Evolutionary conservation across 2,113 vertebrate genomes (phyloP).

Genomic region (Acrocephalus arundinaceus): DNA sequence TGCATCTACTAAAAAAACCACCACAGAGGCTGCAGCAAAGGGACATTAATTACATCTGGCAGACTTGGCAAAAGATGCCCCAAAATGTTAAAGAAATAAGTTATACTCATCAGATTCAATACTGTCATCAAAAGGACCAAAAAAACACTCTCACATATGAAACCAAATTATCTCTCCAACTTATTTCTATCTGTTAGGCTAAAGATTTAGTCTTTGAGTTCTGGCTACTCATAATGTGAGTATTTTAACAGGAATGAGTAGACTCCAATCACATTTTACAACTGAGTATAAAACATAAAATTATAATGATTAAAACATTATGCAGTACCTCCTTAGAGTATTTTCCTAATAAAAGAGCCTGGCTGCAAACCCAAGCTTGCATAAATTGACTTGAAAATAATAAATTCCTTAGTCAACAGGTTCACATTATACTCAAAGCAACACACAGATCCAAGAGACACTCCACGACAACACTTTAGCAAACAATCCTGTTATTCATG

Average conservation of each 20-base stretch:
- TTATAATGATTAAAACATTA: not conserved
- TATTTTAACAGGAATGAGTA: not conserved
- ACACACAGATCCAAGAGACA: constrained; percentile 32
- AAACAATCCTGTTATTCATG: constrained; percentile 69
- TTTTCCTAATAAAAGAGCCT: constrained; percentile 19
- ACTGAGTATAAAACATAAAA: not conserved
- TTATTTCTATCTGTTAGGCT: not conserved
- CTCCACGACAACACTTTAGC: constrained; percentile 36
- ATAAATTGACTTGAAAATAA: constrained; percentile 30
- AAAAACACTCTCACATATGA: not conserved
- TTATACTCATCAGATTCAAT: not conserved
- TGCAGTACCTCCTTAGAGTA: not conserved
- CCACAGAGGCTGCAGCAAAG: not conserved
- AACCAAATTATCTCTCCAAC: not conserved
- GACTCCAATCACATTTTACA: not conserved
- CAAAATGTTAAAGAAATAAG: not conserved
- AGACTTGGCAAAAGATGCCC: not conserved
- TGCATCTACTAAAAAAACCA: not conserved
- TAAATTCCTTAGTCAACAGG: constrained; percentile 59
- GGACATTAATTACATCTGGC: not conserved
- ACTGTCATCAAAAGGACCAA: not conserved
- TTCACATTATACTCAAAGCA: constrained; percentile 44
- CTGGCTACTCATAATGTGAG: not conserved
- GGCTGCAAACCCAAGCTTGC: constrained; percentile 18
- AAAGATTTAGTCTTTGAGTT: not conserved